phyloP scores from a whole-genome alignment of 2,113 vertebrate species.

The Nothoprocta perdicaria region DNA sequence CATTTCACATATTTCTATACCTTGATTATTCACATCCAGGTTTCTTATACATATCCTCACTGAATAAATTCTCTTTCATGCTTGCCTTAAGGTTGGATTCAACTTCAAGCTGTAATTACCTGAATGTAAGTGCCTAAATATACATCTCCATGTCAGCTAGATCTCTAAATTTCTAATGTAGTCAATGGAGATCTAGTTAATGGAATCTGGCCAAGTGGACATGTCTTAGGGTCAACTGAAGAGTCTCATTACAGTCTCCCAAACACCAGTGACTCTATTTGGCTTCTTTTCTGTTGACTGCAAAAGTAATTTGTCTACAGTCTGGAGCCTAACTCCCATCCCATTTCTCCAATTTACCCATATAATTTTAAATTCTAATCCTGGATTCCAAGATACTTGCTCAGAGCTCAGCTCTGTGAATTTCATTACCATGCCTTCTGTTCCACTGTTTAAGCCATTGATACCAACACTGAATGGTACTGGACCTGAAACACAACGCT shows the following conservation, averaged over 20 bases:
- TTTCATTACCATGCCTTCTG: neutral
- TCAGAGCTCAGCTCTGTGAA: neutral
- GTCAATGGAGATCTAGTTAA: neutral
- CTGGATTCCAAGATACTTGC: neutral
- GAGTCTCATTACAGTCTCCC: neutral
- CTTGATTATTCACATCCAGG: neutral
- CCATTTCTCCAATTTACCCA: neutral
- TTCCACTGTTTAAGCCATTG: neutral
- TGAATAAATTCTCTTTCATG: neutral
- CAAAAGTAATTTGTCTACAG: slow-evolving; percentile 38
- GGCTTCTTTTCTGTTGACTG: slow-evolving; percentile 14
- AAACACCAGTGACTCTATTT: slow-evolving; percentile 13
- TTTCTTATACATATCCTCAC: neutral
- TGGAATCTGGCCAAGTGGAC: slow-evolving; percentile 26
- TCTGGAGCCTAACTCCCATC: neutral
- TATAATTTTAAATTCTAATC: slow-evolving; percentile 10
- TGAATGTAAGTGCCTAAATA: neutral
- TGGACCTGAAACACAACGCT: neutral
- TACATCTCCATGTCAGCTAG: neutral
- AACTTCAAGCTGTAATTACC: neutral
- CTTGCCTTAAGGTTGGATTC: neutral
- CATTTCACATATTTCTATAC: neutral
- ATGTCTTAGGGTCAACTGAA: slow-evolving; percentile 6
- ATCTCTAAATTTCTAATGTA: neutral
- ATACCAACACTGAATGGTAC: neutral